Evolutionary conservation across 1,140 invertebrate species (phyloP), one percentile per base, ranked within the genome.

Genomic region (Drosophila pachea): DNA sequence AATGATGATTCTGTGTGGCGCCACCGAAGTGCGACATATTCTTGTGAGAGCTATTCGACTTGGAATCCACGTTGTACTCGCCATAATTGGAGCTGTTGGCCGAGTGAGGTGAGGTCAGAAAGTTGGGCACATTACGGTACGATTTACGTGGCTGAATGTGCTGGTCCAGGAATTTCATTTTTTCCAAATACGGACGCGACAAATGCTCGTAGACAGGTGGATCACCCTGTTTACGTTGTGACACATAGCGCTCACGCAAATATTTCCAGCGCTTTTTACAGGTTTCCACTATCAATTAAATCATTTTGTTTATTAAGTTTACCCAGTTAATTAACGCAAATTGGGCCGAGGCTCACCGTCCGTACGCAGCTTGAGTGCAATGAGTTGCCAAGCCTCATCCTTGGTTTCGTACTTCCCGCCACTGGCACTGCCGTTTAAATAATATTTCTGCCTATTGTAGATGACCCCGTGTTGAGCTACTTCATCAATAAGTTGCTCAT

Each of bases 261-360:
- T 89, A 89, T 56, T 89, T 89, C 88, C 88, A 89, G 3, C 88
- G 87, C 62, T 89, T 89, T 40, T 89, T 89, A 67, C 88, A 89
- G 1, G 88, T 84, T 54, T 89, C 88, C 54, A 89, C 88, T 89
- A 58, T 42, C 43, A 66, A 48, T 6, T 22, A 11, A 42, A 33
- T 42, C 6, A n/a, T 31, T 33, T 56, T 36, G 31, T 48, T 55
- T 35, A 52, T 52, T 12, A 16, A 52, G 12, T 49, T 69, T 47
- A 63, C 35, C 38, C 53, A 50, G 36, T 32, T 47, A 47, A 55
- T 8, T 68, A 38, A 5, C n/a, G 29, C 22, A 43, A 56, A 49
- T 33, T 31, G 49, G 42, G 35, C 42, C 45, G n/a, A 22, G 60
- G 38, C 82, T 78, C 63, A 89, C 88, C 88, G 54, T 89, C 88